These are phyloP conservation scores for Andrena flavipes DNA, from an alignment of 2,888 invertebrate genomes.

Conservation along the genomic window DNA sequence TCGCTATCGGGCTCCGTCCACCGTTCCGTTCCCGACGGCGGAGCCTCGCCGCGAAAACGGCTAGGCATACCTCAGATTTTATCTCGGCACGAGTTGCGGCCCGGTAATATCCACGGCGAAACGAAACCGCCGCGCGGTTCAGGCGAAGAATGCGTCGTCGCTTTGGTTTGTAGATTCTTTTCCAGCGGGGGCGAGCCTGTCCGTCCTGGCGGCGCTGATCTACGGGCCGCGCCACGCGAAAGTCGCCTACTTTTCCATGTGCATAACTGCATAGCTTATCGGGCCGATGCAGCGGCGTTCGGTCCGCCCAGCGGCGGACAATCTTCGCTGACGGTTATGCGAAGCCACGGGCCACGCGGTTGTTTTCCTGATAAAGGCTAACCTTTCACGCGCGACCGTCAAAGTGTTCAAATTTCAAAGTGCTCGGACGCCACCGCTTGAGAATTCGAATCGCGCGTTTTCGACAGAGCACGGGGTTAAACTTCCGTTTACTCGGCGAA, in stretches of 20 bases:
- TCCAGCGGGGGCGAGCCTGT: constrained; percentile 16
- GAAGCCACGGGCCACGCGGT: constrained; percentile 54
- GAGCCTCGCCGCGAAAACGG: constrained; percentile 18
- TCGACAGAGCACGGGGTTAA: not conserved
- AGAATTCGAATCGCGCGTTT: not conserved
- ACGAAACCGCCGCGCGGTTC: constrained; percentile 26
- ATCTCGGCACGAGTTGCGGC: constrained; percentile 41
- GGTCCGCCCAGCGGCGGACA: constrained; percentile 44
- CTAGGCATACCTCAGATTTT: constrained; percentile 50
- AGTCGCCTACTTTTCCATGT: constrained; percentile 62
- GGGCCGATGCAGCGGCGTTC: constrained; percentile 29
- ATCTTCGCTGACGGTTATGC: constrained; percentile 71
- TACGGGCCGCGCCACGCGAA: constrained; percentile 37
- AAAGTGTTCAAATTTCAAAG: too few relatives aligned
- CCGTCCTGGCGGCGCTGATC: constrained; percentile 24
- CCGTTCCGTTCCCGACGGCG: not conserved
- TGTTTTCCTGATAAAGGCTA: constrained; percentile 69
- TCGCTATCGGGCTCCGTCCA: constrained; percentile 21
- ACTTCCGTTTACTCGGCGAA: not conserved
- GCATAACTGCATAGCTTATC: constrained; percentile 69
- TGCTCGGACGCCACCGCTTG: too few relatives aligned
- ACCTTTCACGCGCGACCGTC: constrained; percentile 44
- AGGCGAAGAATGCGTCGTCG: constrained; percentile 46
- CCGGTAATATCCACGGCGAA: constrained; percentile 41
- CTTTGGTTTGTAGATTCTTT: constrained; percentile 67